These are phyloP conservation scores for Frankliniella intonsa DNA, from an alignment of 2,888 invertebrate genomes.

Conservation along the genomic window DNA sequence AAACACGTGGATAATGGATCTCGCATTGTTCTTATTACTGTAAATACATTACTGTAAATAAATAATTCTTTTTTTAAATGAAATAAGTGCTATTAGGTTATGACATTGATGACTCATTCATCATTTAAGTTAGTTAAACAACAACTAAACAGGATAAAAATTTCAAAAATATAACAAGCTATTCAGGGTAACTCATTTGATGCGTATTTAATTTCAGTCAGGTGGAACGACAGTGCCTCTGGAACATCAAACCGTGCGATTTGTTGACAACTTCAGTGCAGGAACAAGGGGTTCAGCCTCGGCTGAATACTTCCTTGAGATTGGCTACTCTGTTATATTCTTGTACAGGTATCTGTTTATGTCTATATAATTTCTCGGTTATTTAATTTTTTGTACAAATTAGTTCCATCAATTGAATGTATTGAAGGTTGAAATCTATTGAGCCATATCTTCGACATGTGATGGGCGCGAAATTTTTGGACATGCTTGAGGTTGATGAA, in stretches of 20 bases:
- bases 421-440: constrained; percentile 71
- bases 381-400: not conserved
- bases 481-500: constrained; percentile 62
- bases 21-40: constrained; percentile 74
- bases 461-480: constrained; percentile 68
- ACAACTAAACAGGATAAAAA: not conserved
- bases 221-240: constrained; percentile 96
- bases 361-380: not conserved
- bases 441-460: constrained; percentile 90
- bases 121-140: not conserved
- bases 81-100: constrained; percentile 29
- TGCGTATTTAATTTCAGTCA: constrained; percentile 56
- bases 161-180: not conserved
- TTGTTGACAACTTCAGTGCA: constrained; percentile 98
- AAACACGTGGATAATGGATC: constrained; percentile 62
- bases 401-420: constrained; percentile 43
- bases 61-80: constrained; percentile 14
- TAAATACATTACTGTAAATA: constrained; percentile 47
- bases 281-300: constrained; percentile 93
- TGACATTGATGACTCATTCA: constrained; percentile 1
- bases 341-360: constrained; percentile 59
- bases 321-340: constrained; percentile 88
- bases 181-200: constrained; percentile 5
- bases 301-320: constrained; percentile 88
- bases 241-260: constrained; percentile 95